Base-by-base conservation (phyloP, 1,140 invertebrate species). In the Drosophila willistoni region DNA sequence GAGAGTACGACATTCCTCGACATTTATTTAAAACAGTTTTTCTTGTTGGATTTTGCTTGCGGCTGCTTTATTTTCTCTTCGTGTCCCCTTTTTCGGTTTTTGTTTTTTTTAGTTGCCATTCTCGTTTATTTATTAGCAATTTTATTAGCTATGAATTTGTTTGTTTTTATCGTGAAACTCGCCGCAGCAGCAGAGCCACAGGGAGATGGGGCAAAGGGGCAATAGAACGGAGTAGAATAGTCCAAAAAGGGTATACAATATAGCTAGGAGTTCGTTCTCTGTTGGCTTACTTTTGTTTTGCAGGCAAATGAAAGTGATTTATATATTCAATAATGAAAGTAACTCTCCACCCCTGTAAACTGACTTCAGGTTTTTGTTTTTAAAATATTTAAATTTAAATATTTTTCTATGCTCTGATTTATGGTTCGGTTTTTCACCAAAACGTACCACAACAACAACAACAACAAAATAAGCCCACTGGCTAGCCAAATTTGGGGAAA, bases 131-230 rank as follows among this genome's bases (percentile, higher is more conserved):
- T 89, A 89, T 89, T 89, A 89, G 84, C 85, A 90, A 89, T 89
- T 89, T 89, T 89, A 89, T 89, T 89, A 89, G 84, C 84, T 89
- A 90, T 89, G 84, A 89, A 89, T 89, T 89, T 89, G 84, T 89
- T 89, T 89, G 84, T 90, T 89, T 89, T 89, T 89, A 87, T 87
- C 84, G 84, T 78, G 76, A 73, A 67, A 68, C 70, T 68, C 51
- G 56, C 82, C 82, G 64, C 73, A 79, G 42, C 66, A 61, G 36
- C 34, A 68, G 60, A 68, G 68, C 29, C 29, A 73, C 64, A 47
- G 83, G 87, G 64, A 64, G 19, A 7, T 17, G 19, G 19, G 42
- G 17, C 4, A 44, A 7, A 7, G 7, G n/a, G 36, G 36, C 47
- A 3, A 68, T 12, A 57, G 59, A 25, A 42, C 10, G 36, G 34